phyloP scores from a whole-genome alignment of 2,888 invertebrate species.

The Callinectes sapidus region DNA sequence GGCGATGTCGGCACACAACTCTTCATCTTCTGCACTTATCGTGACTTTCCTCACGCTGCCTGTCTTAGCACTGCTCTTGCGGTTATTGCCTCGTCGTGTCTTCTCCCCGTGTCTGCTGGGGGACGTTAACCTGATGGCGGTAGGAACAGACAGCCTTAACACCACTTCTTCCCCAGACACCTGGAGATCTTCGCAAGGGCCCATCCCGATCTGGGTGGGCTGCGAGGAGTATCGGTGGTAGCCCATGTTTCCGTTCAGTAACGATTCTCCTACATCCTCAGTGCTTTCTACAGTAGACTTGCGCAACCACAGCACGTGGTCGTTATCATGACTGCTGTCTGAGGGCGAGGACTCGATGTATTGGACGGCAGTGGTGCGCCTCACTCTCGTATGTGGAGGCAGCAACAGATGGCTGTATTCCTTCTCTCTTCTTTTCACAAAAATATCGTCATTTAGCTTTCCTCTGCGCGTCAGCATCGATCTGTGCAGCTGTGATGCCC shows the following conservation, averaged over 20 bases:
- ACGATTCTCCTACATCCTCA: neutral
- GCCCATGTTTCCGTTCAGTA: conserved; percentile 35
- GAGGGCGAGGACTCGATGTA: conserved; percentile 5
- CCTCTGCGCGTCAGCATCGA: conserved; percentile 42
- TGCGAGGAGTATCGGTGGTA: conserved; percentile 57
- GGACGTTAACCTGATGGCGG: conserved; percentile 6
- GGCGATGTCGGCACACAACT: conserved; percentile 70
- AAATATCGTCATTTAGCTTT: conserved; percentile 44
- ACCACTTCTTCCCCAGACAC: conserved; percentile 55
- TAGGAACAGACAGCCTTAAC: conserved; percentile 48
- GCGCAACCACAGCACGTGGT: conserved; percentile 52
- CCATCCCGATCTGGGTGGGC: conserved; percentile 59
- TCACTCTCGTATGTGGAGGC: conserved; percentile 25
- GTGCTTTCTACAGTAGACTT: neutral
- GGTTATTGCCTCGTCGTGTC: neutral
- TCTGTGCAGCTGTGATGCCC: conserved; percentile 49
- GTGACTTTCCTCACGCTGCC: neutral
- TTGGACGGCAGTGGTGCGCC: neutral
- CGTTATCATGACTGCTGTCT: conserved; percentile 41
- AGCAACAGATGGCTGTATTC: conserved; percentile 42
- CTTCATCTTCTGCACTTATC: neutral
- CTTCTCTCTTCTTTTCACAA: conserved; percentile 51
- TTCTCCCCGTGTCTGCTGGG: neutral
- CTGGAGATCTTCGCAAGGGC: conserved; percentile 59
- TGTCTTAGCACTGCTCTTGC: conserved; percentile 35